Evolutionary conservation across 2,888 invertebrate genomes (phyloP), one percentile per base, ranked within the genome.

Genomic region (Mythimna vitellina): DNA sequence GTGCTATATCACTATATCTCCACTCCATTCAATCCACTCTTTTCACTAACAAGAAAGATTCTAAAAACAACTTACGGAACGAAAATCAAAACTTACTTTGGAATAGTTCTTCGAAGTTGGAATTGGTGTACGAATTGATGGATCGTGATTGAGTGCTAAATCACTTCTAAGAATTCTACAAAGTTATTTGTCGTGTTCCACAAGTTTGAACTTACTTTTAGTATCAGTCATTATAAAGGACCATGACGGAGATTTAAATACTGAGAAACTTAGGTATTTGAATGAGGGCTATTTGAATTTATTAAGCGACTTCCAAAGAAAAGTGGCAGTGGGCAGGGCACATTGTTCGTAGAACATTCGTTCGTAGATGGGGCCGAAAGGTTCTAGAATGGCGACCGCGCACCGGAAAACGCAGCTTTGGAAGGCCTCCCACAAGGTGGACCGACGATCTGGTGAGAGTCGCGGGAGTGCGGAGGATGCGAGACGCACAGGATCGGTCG

Each of bases 171-270:
- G 56, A 53, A 32, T 25, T 46, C 57, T 25, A 25, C 35, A 42
- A 32, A 53, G n/a, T 35, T 35, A 7, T 35, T 60, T 14, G 2
- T 58, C 9, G 51, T 54, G n/a, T 51, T 62, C 35, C 10, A 22
- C 9, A 54, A 58, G 12, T 22, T 73, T 17, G n/a, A 49, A 64
- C n/a, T 60, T 54, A 35, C 49, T 78, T 56, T 51, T 10, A n/a
- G 22, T 25, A 64, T 64, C 3, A 42, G n/a, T 76, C 38, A 54
- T 35, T 20, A 14, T 25, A 69, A 78, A 17, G 22, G 25, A 17
- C 17, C 22, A 17, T 60, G 32, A 17, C 57, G 32, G 54, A 70
- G 9, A 76, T 68, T 76, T 77, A n/a, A 58, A 57, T 32, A 32
- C 1, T 17, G 17, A 5, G 14, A 22, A 75, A 65, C 46, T 76